These are phyloP conservation scores for Dinomys branickii DNA, from an alignment of 2,113 vertebrate genomes.

Conservation along the genomic window DNA sequence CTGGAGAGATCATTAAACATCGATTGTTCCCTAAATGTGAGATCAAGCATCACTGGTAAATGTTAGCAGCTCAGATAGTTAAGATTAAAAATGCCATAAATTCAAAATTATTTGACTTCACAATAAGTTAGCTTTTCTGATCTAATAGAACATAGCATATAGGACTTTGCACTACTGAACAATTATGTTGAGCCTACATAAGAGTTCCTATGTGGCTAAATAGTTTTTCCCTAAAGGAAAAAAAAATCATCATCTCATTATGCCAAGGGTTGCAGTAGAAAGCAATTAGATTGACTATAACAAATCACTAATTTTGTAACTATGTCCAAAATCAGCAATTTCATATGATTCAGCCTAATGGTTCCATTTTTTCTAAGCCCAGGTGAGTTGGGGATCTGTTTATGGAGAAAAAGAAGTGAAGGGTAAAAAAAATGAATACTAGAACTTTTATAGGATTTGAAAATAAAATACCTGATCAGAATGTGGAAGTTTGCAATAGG, in stretches of 20 bases:
- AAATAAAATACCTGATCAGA: constrained; percentile 43
- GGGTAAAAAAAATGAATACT: not conserved
- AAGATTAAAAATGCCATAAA: not conserved
- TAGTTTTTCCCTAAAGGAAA: constrained; percentile 11
- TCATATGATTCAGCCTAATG: constrained; percentile 1
- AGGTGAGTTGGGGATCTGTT: not conserved
- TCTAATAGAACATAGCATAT: constrained; percentile 2
- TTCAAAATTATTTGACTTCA: not conserved
- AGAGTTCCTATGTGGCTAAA: not conserved
- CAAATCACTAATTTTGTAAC: constrained; percentile 9
- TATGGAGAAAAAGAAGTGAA: not conserved
- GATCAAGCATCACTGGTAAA: not conserved
- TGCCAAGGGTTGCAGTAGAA: not conserved
- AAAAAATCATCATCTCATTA: not conserved
- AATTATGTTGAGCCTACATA: not conserved
- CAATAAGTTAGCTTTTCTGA: not conserved
- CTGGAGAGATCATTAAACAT: constrained; percentile 3
- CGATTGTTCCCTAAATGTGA: not conserved
- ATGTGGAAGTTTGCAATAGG: not conserved
- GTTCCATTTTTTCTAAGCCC: constrained; percentile 24
- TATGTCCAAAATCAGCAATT: constrained; percentile 30
- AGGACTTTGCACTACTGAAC: not conserved
- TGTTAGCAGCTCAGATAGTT: not conserved
- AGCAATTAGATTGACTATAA: not conserved
- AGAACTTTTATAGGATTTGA: not conserved